Evolutionary conservation across 2,888 invertebrate species (phyloP).

Genomic region (Drosophila longiperda): DNA sequence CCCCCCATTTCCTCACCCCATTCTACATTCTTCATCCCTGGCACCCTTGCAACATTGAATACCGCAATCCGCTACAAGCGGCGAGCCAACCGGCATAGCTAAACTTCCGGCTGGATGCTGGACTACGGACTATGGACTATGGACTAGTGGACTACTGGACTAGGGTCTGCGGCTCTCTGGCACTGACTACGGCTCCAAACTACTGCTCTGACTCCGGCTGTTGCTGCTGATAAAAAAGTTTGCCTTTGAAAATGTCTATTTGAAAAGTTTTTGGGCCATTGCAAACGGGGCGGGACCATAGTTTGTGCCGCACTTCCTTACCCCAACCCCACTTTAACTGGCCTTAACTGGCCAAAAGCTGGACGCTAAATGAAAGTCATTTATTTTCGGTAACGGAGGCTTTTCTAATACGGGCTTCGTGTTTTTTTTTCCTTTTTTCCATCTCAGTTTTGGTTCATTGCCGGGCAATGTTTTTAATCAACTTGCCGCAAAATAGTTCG

Average conservation of each 20-base stretch:
- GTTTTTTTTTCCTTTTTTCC: conserved; percentile 16
- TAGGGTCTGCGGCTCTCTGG: conserved; percentile 50
- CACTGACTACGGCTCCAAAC: conserved; percentile 2
- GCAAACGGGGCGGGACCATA: conserved; percentile 54
- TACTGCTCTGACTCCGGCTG: conserved; percentile 33
- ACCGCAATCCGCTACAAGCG: conserved; percentile 66
- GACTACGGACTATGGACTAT: conserved; percentile 1
- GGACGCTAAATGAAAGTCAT: conserved; percentile 78
- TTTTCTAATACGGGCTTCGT: conserved; percentile 21
- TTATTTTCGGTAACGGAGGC: conserved; percentile 54
- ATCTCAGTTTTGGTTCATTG: conserved; percentile 60
- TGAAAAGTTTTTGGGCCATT: conserved; percentile 69
- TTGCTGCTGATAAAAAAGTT: conserved; percentile 77
- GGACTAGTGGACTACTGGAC: conserved; percentile 4
- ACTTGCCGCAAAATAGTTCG: conserved; percentile 70
- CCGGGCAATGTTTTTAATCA: conserved; percentile 73
- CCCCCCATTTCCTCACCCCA: not conserved
- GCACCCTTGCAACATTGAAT: not conserved
- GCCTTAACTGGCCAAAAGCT: conserved; percentile 18
- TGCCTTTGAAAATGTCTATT: conserved; percentile 81
- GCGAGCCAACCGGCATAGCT: conserved; percentile 69
- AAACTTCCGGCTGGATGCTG: conserved; percentile 74
- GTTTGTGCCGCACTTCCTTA: conserved; percentile 57
- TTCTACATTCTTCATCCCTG: not conserved
- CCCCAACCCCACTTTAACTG: not conserved